Base-by-base conservation (phyloP, 2,797 vertebrate species). In the Acestrorhynchus altus region DNA sequence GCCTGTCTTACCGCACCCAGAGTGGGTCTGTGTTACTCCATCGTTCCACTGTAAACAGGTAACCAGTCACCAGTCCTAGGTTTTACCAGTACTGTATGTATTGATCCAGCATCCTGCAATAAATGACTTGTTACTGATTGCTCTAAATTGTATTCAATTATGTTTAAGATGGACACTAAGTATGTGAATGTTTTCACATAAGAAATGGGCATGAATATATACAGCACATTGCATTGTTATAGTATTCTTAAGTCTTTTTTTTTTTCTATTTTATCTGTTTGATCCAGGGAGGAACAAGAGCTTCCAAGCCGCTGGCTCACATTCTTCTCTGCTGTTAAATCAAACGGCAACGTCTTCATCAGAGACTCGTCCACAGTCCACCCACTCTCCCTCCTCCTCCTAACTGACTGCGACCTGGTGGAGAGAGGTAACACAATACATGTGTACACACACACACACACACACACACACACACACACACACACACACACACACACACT, bases 21-120 rank as follows among this genome's bases (percentile, higher is more conserved):
- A 95, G 92, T 0, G 96, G 97, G 16, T 92, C 94, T 0, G 96
- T 99, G 8, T 81, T 95, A 68, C 94, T 99, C 74, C 97, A 99
- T 86, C 96, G 96, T 72, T 95, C 96, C 0, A 95, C 96, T 0
- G 95, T 98, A 78, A 99, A 99, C 94, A 96, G 96, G 98, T 97
- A 67, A 69, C 13, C 10, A 1, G n/a, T 64, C n/a, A 42, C 9
- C 4, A 35, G 31, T 35, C 31, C 31, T 35, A 35, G 31, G 31
- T 6, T 2, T 35, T 35, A 35, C 31, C 6, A 35, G 31, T 35
- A 6, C 6, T 6, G n/a, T 35, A 35, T 35, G 2, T 35, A 35
- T 35, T 35, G 6, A 35, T 35, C 6, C 31, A 2, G 31, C 31
- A 35, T 35, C 6, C 6, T 35, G 31, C 31, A n/a, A n/a, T n/a